Conservation (phyloP, 2,888 invertebrate genomes). For the Hyposoter didymator region DNA sequence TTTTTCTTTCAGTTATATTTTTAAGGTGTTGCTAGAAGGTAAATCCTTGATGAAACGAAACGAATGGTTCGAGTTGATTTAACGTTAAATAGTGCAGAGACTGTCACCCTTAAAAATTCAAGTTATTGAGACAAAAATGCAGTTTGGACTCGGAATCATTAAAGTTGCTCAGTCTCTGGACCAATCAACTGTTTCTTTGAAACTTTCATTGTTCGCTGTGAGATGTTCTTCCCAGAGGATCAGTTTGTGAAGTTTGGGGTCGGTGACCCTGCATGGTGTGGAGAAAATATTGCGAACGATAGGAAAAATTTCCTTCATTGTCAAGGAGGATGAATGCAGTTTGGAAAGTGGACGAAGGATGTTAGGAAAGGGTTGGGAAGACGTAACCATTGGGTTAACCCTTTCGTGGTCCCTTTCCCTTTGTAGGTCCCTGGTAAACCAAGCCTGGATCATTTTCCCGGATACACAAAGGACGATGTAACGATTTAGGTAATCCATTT, state of each 20-base stretch:
- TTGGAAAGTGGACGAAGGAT: slow-evolving; percentile 7
- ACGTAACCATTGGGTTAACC: neutral
- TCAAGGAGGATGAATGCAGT: neutral
- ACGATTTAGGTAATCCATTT: slow-evolving; percentile 29
- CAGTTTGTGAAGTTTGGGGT: neutral
- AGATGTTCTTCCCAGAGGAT: neutral
- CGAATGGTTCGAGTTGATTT: too few relatives aligned
- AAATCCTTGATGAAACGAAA: neutral
- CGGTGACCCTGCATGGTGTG: neutral
- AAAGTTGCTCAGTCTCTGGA: neutral
- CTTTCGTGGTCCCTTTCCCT: slow-evolving; percentile 15
- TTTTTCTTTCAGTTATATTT: neutral
- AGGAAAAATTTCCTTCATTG: neutral
- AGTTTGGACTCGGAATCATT: neutral
- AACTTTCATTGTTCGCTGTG: neutral
- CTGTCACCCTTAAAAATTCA: neutral
- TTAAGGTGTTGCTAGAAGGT: neutral
- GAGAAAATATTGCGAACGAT: neutral
- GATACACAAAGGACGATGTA: slow-evolving; percentile 15
- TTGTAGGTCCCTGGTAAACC: slow-evolving; percentile 8
- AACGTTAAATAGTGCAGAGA: neutral
- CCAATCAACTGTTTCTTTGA: neutral
- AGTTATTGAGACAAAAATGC: neutral
- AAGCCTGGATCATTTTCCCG: slow-evolving; percentile 18
- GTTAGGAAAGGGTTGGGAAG: slow-evolving; percentile 1